A percentile compares a stretch with the other conserved stretches of the same genome.
These are phyloP conservation scores for Pao palembangensis DNA, from an alignment of 2,113 vertebrate genomes.

Conservation along the genomic window DNA sequence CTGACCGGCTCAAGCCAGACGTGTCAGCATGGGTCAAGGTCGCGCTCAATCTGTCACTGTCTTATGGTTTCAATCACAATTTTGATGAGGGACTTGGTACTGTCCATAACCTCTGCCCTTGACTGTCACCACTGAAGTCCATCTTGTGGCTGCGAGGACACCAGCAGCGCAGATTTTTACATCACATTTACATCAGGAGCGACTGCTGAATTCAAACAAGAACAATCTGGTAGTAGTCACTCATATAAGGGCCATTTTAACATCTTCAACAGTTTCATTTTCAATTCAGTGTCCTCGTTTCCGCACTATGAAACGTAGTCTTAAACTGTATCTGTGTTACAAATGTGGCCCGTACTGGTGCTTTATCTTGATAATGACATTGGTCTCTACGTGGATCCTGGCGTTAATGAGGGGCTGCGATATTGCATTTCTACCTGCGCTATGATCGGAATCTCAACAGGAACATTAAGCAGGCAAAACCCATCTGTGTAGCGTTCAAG, in stretches of 20 bases:
- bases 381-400: conserved; percentile 6
- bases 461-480: conserved; percentile 5
- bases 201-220: background rate
- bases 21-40: conserved; percentile 60
- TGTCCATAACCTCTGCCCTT: conserved; percentile 49
- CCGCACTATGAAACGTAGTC: background rate
- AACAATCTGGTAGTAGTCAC: background rate
- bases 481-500: conserved; percentile 6
- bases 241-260: too few relatives aligned
- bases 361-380: conserved; percentile 20
- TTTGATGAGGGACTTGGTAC: conserved; percentile 61
- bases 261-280: too few relatives aligned
- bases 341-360: background rate
- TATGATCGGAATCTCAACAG: conserved; percentile 19
- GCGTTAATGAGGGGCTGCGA: conserved; percentile 2
- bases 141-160: conserved; percentile 36
- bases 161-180: conserved; percentile 11
- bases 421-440: conserved; percentile 13
- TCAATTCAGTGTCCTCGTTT: background rate
- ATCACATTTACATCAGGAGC: conserved; percentile 13
- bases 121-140: conserved; percentile 52
- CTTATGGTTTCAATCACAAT: conserved; percentile 65
- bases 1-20: conserved; percentile 30
- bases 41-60: conserved; percentile 55
- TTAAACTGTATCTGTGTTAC: conserved; percentile 1